Evolutionary conservation across 2,113 vertebrate genomes (phyloP).

Genomic region (Coracopsis vasa): DNA sequence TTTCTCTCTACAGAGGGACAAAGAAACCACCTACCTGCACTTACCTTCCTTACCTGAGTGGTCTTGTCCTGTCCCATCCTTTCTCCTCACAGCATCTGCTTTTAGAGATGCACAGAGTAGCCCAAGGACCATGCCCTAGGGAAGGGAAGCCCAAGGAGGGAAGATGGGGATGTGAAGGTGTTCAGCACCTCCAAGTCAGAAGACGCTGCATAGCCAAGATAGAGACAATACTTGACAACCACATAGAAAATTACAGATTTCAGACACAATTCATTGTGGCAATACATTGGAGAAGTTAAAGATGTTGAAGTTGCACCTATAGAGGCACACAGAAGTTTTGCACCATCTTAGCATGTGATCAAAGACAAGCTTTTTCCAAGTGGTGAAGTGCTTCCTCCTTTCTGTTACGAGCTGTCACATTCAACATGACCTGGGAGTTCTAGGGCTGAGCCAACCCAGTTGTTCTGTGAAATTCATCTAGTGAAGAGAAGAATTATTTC

Average conservation of each 20-base stretch:
- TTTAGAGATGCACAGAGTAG: accelerated
- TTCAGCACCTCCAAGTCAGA: not conserved
- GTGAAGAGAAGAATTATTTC: not conserved
- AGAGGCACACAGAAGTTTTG: not conserved
- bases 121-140: not conserved
- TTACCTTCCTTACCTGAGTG: not conserved
- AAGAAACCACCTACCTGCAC: too few species aligned
- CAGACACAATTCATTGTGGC: not conserved
- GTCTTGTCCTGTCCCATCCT: not conserved
- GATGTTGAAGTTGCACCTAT: not conserved
- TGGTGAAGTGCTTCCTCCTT: not conserved
- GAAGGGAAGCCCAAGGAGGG: not conserved
- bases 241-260: not conserved
- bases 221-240: not conserved
- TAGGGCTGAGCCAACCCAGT: not conserved
- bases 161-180: not conserved
- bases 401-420: not conserved
- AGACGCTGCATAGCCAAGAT: not conserved
- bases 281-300: not conserved
- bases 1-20: not conserved
- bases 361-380: not conserved
- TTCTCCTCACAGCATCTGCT: not conserved
- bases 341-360: not conserved
- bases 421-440: not conserved
- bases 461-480: not conserved